phyloP scores from a whole-genome alignment of 2,888 invertebrate genomes.

The Heliconius ethilla region DNA sequence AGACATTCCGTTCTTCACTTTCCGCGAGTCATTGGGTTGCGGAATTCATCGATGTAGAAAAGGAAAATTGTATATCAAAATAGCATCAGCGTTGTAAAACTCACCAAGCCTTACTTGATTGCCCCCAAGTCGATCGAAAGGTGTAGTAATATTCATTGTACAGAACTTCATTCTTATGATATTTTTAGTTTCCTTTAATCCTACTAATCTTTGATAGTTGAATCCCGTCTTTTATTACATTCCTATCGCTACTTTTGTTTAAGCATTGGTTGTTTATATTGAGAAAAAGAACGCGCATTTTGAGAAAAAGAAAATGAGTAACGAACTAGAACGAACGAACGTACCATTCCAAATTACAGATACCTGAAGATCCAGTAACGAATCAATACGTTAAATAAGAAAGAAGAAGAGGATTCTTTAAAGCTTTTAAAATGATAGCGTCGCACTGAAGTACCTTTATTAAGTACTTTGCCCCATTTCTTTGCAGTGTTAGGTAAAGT shows the following conservation, averaged over 20 bases:
- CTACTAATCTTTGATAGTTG: background rate
- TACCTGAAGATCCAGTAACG: constrained; percentile 25
- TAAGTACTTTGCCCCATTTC: constrained; percentile 16
- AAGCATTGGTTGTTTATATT: background rate
- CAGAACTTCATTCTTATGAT: background rate
- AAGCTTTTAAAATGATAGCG: constrained; percentile 19
- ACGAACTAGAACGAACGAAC: constrained; percentile 5
- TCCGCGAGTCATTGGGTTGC: background rate
- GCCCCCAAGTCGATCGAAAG: no score
- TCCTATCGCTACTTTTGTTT: background rate
- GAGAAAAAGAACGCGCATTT: background rate
- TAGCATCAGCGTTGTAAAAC: no score
- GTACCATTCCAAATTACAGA: background rate
- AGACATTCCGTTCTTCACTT: background rate
- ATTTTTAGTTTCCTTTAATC: background rate
- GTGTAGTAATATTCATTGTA: background rate
- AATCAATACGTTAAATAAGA: background rate
- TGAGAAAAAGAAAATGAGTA: no score
- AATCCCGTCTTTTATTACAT: no score
- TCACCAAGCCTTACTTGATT: no score
- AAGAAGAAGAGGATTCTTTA: constrained; percentile 2
- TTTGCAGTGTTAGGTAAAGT: constrained; percentile 12
- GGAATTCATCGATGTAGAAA: background rate
- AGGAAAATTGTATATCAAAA: no score
- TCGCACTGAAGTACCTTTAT: constrained; percentile 26